phyloP scores from a whole-genome alignment of 2,888 invertebrate species.

The Drosophila nigricruria region DNA sequence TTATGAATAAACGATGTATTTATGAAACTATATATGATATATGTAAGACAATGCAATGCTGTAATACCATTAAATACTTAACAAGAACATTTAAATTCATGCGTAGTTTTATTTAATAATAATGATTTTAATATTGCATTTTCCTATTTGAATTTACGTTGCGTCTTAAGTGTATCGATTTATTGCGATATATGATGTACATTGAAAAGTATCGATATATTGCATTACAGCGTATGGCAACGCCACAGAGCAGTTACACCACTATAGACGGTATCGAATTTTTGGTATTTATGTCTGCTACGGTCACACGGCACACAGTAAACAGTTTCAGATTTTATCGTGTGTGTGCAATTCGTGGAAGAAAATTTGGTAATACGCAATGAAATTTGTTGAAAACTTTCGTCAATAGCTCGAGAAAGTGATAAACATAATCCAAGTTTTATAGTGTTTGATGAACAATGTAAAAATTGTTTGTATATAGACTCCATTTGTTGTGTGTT shows the following conservation, averaged over 20 bases:
- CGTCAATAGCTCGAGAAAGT: slow-evolving; percentile 11
- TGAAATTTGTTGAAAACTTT: slow-evolving; percentile 23
- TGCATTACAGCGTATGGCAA: slow-evolving; percentile 1
- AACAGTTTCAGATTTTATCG: slow-evolving; percentile 75
- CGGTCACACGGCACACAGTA: slow-evolving; percentile 59
- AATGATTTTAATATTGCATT: neutral
- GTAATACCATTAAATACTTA: slow-evolving; percentile 78
- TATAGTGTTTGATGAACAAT: slow-evolving; percentile 21
- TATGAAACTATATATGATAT: slow-evolving; percentile 73
- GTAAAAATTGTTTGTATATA: slow-evolving; percentile 20
- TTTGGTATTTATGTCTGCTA: slow-evolving; percentile 31
- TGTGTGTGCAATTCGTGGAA: slow-evolving; percentile 58
- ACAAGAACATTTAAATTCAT: slow-evolving; percentile 49
- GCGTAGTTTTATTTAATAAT: slow-evolving; percentile 16
- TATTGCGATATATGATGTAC: neutral
- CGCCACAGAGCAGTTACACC: neutral
- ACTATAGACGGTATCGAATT: neutral
- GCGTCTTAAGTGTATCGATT: neutral
- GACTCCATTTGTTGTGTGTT: slow-evolving; percentile 19
- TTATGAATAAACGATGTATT: slow-evolving; percentile 68
- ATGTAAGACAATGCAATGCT: slow-evolving; percentile 76
- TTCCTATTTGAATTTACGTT: slow-evolving; percentile 1
- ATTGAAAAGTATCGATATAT: slow-evolving; percentile 11
- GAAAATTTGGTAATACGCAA: slow-evolving; percentile 51
- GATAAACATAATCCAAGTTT: slow-evolving; percentile 13